Base-by-base conservation (phyloP, 2,113 vertebrate genomes). In the Thunnus maccoyii region DNA sequence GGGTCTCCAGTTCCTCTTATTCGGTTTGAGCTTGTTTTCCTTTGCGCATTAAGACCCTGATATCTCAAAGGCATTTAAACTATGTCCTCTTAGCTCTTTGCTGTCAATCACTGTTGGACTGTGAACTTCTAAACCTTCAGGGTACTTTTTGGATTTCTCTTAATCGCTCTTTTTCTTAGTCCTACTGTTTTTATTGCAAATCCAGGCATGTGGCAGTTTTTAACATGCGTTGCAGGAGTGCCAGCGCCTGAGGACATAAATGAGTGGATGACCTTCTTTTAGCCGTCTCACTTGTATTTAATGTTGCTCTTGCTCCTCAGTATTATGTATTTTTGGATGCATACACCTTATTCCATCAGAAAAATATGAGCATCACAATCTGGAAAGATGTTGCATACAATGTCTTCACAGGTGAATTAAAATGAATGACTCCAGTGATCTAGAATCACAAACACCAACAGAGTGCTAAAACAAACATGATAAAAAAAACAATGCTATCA, bases 191-290 rank as follows among this genome's bases (percentile, higher is more conserved):
- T 66, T 64, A 2, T 78, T 51, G 55, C 22, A 50, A 1, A 2
- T 10, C 48, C 52, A 15, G 27, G 30, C 57, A 64, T 71, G 20
- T 54, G 74, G 48, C 46, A 51, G 32, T 58, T 67, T 85, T 41
- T 25, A 30, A 81, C 80, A 78, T 51, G 54, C 20, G 9, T 61
- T 5, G 10, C 79, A 76, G 69, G 57, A 60, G 68, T 81, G 81
- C 78, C 50, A 51, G 61, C 9, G 60, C 74, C 74, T 13, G 63
- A 74, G 81, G 78, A 77, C 44, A 77, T 32, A 51, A 89, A 83
- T 20, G 25, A 76, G 69, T 64, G n/a, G 15, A 11, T 82, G 87
- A 89, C 80, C 80, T 90, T 91, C 88, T 70, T 36, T 67, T 57
- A 41, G 50, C 48, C 3, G 25, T 76, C 50, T 78, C 68, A 46